Evolutionary conservation across 2,888 invertebrate genomes (phyloP), one percentile per base, ranked within the genome.

Genomic region (Encarsia formosa): DNA sequence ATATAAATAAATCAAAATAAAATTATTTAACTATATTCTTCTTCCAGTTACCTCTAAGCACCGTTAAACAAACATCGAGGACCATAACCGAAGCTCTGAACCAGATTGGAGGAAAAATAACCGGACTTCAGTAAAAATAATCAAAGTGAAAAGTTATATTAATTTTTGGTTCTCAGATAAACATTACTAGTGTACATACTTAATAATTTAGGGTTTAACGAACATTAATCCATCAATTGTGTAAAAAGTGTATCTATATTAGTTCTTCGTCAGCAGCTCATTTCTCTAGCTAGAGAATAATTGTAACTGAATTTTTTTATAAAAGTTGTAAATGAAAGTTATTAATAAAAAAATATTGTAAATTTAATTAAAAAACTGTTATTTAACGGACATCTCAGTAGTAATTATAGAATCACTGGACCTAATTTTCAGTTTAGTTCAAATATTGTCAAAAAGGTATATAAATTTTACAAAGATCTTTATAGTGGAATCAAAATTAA

Each of bases 11-110:
- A n/a, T n/a, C n/a, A n/a, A n/a, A n/a, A n/a, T n/a, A n/a, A n/a
- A n/a, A n/a, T n/a, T n/a, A n/a, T n/a, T n/a, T n/a, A n/a, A n/a
- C 29, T 29, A 24, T 54, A 20, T 58, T 41, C 22, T 16, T 46
- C 55, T 73, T 70, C 29, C 73, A 83, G 83, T 71, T 80, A 1
- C 82, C 83, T 5, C 72, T 77, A 13, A 71, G 75, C 39, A 70
- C 79, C 15, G 71, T 78, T 11, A 78, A 73, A 59, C 75, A 77
- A 46, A 75, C 81, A 26, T 75, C 81, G 5, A 70, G 77, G 56
- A 69, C 73, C 16, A 73, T 81, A 13, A 77, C 80, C 0, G 79
- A 79, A 58, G 79, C 79, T 49, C 68, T 83, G 2, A 81, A 83
- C 64, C 78, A 80, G 61, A 65, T 83, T 8, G 82, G 80, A 23